phyloP scores from a whole-genome alignment of 2,888 invertebrate species.

The Mythimna pallens region DNA sequence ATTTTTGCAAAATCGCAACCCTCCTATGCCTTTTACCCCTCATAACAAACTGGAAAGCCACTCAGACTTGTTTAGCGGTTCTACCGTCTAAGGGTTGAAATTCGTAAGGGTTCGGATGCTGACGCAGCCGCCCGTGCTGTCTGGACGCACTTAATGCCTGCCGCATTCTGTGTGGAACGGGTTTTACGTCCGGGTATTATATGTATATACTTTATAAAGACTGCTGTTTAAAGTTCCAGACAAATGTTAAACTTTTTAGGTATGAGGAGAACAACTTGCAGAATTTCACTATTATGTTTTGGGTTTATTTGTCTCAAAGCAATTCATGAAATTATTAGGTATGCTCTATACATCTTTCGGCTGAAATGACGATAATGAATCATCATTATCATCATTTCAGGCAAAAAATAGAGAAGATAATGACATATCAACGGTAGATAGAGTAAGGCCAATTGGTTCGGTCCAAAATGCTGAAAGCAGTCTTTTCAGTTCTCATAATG shows the following conservation, averaged over 20 bases:
- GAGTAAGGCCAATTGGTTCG: neutral
- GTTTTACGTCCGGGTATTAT: conserved; percentile 55
- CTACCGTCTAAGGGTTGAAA: conserved; percentile 78
- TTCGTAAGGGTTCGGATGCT: conserved; percentile 76
- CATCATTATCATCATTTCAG: too few relatives aligned
- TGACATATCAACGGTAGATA: neutral
- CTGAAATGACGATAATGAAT: too few relatives aligned
- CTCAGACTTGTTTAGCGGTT: conserved; percentile 83
- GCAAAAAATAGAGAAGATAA: too few relatives aligned
- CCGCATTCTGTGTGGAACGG: conserved; percentile 62
- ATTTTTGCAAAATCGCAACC: conserved; percentile 40
- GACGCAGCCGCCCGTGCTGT: conserved; percentile 74
- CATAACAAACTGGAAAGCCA: conserved; percentile 69
- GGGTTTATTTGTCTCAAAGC: conserved; percentile 39
- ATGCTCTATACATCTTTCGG: neutral
- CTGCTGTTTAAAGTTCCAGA: conserved; percentile 51
- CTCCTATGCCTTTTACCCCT: conserved; percentile 64
- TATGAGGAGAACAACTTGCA: conserved; percentile 24
- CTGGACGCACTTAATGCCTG: conserved; percentile 70
- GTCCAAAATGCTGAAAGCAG: neutral
- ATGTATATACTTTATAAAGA: conserved; percentile 49
- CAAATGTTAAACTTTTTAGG: conserved; percentile 51
- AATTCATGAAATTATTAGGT: conserved; percentile 26
- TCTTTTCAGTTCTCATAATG: neutral
- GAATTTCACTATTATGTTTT: conserved; percentile 40